Evolutionary conservation across 1,140 invertebrate genomes (phyloP), one percentile per base, ranked within the genome.

Genomic region (Heliothis virescens): DNA sequence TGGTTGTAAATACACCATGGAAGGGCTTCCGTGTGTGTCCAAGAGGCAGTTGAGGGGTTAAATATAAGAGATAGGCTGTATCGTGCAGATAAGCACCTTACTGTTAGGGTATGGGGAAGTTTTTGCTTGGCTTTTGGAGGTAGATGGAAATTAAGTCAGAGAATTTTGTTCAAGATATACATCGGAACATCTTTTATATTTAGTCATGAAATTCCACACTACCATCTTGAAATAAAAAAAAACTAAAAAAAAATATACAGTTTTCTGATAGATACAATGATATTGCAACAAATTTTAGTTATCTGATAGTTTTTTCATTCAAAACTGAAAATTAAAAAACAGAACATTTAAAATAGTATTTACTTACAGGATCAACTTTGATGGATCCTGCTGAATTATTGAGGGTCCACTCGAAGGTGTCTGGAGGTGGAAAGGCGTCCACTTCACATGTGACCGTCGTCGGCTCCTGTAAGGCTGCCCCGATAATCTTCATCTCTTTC

Each of bases 331-430:
- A n/a, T n/a, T n/a, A n/a, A n/a, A n/a, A n/a, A n/a, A n/a, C n/a
- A n/a, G n/a, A n/a, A n/a, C n/a, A n/a, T n/a, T n/a, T n/a, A n/a
- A n/a, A n/a, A n/a, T n/a, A n/a, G n/a, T n/a, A n/a, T n/a, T 21
- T 75, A 92, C 89, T 93, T 80, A 94, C 93, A 48, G 90, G 84
- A 82, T 94, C 91, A 41, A 98, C 96, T 85, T 98, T 97, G 71
- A 97, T 96, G 78, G 96, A 96, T 84, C 98, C 97, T 13, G 97
- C 97, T 3, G 98, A 98, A 92, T 98, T 98, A 93, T 98, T 98
- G 91, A 98, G 98, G 41, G 97, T 96, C 98, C 98, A 99, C 81
- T 97, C 96, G 91, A 98, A 98, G 75, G 95, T 97, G 81, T 97
- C 96, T 18, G 98, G 97, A 13, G 96, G 95, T 15, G 98, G 98